Conservation (phyloP, 2,888 invertebrate species). For the Cyrtodaria siliqua region DNA sequence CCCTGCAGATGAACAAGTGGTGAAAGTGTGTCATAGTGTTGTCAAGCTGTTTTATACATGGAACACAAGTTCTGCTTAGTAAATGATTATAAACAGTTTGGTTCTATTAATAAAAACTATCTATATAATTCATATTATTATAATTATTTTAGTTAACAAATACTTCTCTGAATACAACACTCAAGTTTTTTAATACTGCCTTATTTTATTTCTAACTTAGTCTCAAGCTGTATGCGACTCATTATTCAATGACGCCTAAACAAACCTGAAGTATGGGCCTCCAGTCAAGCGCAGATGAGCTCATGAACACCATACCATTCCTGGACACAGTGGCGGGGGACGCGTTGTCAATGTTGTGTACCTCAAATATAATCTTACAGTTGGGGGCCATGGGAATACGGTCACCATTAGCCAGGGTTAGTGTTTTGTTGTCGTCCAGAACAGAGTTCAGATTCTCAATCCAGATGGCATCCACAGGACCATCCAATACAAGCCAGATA, state of each 20-base stretch:
- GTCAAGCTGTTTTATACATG: too few relatives aligned
- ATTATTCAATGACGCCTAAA: too few relatives aligned
- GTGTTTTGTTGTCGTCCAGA: slow-evolving; percentile 95
- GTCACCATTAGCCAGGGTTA: slow-evolving; percentile 96
- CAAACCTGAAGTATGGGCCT: slow-evolving; percentile 88
- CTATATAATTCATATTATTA: too few relatives aligned
- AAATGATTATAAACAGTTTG: too few relatives aligned
- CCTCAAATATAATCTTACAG: slow-evolving; percentile 95
- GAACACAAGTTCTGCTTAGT: too few relatives aligned
- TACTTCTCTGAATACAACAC: too few relatives aligned
- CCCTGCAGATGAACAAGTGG: slow-evolving; percentile 88
- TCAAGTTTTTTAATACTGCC: too few relatives aligned
- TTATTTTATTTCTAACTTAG: too few relatives aligned
- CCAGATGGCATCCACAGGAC: slow-evolving; percentile 97
- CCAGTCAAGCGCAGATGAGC: slow-evolving; percentile 95
- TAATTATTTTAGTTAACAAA: too few relatives aligned
- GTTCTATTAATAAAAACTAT: too few relatives aligned
- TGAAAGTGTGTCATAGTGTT: too few relatives aligned
- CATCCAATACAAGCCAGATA: slow-evolving; percentile 91
- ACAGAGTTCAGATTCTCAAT: slow-evolving; percentile 97
- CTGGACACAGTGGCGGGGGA: slow-evolving; percentile 96
- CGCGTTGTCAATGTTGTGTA: slow-evolving; percentile 94
- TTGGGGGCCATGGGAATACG: slow-evolving; percentile 96
- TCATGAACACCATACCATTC: slow-evolving; percentile 96
- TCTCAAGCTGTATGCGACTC: too few relatives aligned